These are phyloP conservation scores for Zaprionus lineosus DNA, from an alignment of 2,888 invertebrate species.

Conservation along the genomic window DNA sequence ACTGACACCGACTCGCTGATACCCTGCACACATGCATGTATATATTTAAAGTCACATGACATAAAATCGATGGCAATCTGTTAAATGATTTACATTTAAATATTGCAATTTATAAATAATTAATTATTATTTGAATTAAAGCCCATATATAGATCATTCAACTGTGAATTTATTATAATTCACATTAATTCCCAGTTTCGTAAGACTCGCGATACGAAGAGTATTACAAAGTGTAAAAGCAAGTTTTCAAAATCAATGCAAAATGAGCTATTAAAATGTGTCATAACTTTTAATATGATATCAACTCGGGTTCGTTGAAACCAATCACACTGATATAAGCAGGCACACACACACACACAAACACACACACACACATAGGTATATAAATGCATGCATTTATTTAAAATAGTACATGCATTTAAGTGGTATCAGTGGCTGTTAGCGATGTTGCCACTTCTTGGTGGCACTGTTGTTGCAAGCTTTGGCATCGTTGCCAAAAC, in stretches of 20 bases:
- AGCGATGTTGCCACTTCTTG: slow-evolving; percentile 22
- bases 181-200: no score
- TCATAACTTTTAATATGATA: slow-evolving; percentile 45
- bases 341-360: not conserved
- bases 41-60: no score
- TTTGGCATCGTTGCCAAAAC: slow-evolving; percentile 60
- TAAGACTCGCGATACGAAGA: no score
- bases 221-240: slow-evolving; percentile 9
- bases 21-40: no score
- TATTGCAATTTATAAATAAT: no score
- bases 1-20: not conserved
- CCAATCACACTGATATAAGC: slow-evolving; percentile 16
- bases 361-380: not conserved
- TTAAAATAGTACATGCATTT: no score
- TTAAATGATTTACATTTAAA: no score
- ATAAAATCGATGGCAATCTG: no score
- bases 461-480: slow-evolving; percentile 24
- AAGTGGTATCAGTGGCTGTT: slow-evolving; percentile 12
- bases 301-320: slow-evolving; percentile 51
- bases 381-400: not conserved
- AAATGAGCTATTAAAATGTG: slow-evolving; percentile 41
- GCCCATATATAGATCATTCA: no score
- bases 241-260: slow-evolving; percentile 38
- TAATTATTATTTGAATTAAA: no score
- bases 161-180: no score